Evolutionary conservation across 1,140 invertebrate genomes (phyloP), one percentile per base, ranked within the genome.

Genomic region (Megalopta genalis): DNA sequence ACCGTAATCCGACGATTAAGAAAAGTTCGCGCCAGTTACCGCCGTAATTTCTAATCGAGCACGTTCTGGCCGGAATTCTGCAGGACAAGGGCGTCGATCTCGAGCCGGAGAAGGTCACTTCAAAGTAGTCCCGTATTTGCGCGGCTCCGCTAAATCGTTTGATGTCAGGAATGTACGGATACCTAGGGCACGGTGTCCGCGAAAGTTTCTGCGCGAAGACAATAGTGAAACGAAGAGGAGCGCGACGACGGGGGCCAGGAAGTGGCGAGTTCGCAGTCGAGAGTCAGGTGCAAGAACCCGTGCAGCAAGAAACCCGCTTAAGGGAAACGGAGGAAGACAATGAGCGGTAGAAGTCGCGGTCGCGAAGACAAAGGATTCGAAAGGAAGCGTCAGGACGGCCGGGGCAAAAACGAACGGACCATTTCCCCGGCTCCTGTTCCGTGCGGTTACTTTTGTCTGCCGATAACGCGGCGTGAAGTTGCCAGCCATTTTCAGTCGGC

Each of bases 311-410:
- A 76, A 16, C 46, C 16, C 12, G 16, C 23, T 32, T 18, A 32
- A 54, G 49, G n/a, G 49, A 42, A 52, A 32, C 37, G 37, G 12
- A 9, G 57, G 49, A 70, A 63, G 75, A 77, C 75, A 77, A 77
- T 70, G 75, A 66, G 57, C 32, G 23, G 18, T 21, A 60, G 52
- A 69, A 69, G 67, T 46, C 49, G 25, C 25, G 75, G 67, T 59
- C 37, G 18, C 59, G 1, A 52, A n/a, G 27, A 77, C 59, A 77
- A 77, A 77, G 75, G 67, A 69, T 70, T 63, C 67, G 75, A 77
- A 71, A 46, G 67, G 75, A 63, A 70, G n/a, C n/a, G 67, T 54
- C n/a, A 42, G 21, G 75, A 68, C 57, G 59, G 14, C 46, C 59
- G 16, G 25, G 39, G 67, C 69, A 77, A 71, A 77, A 71, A 77